These are phyloP conservation scores for Ooceraea biroi DNA, from an alignment of 1,140 invertebrate species.

Conservation along the genomic window DNA sequence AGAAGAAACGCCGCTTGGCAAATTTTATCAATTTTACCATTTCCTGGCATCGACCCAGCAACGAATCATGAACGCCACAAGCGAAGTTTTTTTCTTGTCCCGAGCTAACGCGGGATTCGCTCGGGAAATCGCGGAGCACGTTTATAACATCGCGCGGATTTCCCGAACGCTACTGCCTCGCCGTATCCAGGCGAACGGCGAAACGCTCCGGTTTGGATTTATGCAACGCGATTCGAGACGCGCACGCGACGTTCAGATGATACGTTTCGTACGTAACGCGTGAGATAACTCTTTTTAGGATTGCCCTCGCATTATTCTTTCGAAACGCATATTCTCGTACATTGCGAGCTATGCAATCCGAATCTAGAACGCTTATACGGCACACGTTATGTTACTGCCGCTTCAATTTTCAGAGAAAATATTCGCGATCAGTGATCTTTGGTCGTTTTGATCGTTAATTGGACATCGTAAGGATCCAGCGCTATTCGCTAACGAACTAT, in stretches of 20 bases:
- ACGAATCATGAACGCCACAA: constrained; percentile 45
- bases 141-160: constrained; percentile 55
- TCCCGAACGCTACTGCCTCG: constrained; percentile 26
- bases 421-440: background rate
- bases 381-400: background rate
- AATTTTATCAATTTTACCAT: constrained; percentile 83
- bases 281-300: constrained; percentile 1
- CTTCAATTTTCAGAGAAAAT: background rate
- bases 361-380: too few species aligned
- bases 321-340: background rate
- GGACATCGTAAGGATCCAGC: background rate
- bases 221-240: constrained; percentile 38
- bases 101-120: constrained; percentile 35
- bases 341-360: background rate
- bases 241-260: constrained; percentile 43
- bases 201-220: constrained; percentile 47
- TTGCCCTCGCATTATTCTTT: background rate
- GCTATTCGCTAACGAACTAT: constrained; percentile 6
- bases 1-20: constrained; percentile 72
- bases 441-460: background rate
- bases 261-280: constrained; percentile 36
- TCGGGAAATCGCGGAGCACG: constrained; percentile 53
- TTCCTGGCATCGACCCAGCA: constrained; percentile 79
- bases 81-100: constrained; percentile 64
- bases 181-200: constrained; percentile 21